Conservation (phyloP, 2,113 vertebrate genomes). For the Lucifuga dentata region DNA sequence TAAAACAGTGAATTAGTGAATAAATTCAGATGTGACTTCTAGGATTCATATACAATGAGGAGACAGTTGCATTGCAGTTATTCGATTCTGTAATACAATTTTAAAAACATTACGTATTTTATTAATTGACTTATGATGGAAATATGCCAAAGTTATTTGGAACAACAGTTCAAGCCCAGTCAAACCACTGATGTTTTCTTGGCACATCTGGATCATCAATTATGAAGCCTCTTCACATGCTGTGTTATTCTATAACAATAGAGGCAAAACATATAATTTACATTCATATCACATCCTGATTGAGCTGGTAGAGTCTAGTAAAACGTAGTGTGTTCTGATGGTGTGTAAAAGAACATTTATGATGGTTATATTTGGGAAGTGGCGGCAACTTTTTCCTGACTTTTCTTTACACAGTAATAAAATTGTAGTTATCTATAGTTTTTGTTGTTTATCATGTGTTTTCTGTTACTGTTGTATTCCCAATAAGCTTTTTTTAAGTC, state of each 20-base stretch:
- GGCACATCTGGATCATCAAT: constrained; percentile 14
- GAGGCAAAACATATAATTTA: constrained; percentile 14
- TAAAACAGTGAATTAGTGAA: constrained; percentile 1
- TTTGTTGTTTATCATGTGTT: constrained; percentile 3
- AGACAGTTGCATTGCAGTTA: constrained; percentile 4
- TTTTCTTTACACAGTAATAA: not conserved
- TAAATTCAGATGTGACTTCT: constrained; percentile 3
- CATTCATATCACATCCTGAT: constrained; percentile 22
- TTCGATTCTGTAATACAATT: not conserved
- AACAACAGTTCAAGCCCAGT: constrained; percentile 2
- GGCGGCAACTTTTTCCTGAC: not conserved
- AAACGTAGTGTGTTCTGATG: constrained; percentile 13
- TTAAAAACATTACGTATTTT: constrained; percentile 12
- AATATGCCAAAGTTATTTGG: constrained; percentile 7
- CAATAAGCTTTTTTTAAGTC: not conserved
- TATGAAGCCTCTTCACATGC: constrained; percentile 11
- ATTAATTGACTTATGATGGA: constrained; percentile 21
- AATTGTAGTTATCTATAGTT: not conserved
- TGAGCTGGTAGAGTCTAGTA: constrained; percentile 14
- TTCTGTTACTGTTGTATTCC: constrained; percentile 22
- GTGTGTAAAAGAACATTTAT: constrained; percentile 6
- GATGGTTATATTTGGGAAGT: not conserved
- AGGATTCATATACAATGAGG: not conserved
- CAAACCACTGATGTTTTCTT: constrained; percentile 12
- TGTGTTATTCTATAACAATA: constrained; percentile 12